phyloP scores from a whole-genome alignment of 2,113 vertebrate genomes.

The Gnathonemus longibarbis region DNA sequence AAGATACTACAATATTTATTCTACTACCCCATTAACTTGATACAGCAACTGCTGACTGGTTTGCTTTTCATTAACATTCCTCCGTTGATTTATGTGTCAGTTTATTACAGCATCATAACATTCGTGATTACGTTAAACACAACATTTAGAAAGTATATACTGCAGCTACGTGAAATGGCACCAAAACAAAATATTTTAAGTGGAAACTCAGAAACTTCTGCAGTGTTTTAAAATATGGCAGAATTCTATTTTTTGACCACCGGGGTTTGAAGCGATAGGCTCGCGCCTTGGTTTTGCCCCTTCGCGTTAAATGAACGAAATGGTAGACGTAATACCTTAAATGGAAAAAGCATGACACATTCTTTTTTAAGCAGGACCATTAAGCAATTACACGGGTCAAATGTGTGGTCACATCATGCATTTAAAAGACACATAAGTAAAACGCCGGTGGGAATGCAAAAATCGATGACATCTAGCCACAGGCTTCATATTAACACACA shows the following conservation, averaged over 20 bases:
- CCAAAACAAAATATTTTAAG: not conserved
- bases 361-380: slow-evolving; percentile 14
- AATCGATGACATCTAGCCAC: slow-evolving; percentile 15
- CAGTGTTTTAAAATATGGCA: not conserved
- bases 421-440: slow-evolving; percentile 15
- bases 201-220: not conserved
- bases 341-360: slow-evolving; percentile 5
- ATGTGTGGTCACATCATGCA: slow-evolving; percentile 17
- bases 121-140: slow-evolving; percentile 16
- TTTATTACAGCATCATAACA: slow-evolving; percentile 12
- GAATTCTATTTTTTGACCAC: not conserved
- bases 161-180: not conserved
- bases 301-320: not conserved
- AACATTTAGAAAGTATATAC: slow-evolving; percentile 1
- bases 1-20: not conserved
- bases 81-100: slow-evolving; percentile 11
- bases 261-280: not conserved
- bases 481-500: slow-evolving; percentile 13
- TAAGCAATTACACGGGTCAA: slow-evolving; percentile 22
- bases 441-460: slow-evolving; percentile 16
- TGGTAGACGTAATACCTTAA: not conserved
- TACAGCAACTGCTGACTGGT: slow-evolving; percentile 19
- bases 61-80: slow-evolving; percentile 20
- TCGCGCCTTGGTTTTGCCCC: not conserved
- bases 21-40: not conserved